Evolutionary conservation across 2,888 invertebrate species (phyloP).

Genomic region (Stramonita haemastoma): DNA sequence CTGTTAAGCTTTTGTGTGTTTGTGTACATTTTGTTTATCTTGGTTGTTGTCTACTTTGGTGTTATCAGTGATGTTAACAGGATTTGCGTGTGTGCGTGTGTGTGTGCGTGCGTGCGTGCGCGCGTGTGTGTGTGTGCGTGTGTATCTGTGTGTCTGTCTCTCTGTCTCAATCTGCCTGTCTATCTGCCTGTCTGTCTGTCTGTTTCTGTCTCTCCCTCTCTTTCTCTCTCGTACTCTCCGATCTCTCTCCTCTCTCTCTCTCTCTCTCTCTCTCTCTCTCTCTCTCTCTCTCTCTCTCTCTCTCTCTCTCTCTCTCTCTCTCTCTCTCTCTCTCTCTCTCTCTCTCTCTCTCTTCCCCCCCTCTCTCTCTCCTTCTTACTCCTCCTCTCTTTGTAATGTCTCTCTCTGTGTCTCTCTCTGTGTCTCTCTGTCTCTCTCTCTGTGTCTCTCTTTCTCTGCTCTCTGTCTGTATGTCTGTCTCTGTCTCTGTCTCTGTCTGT

Average conservation of each 20-base stretch:
- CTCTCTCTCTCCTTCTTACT: too few species aligned
- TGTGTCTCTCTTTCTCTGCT: neutral
- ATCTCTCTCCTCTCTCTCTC: neutral
- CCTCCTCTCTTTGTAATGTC: fast-evolving
- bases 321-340: neutral
- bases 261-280: neutral
- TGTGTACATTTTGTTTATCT: too few species aligned
- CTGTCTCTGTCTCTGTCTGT: neutral
- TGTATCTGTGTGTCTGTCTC: too few species aligned
- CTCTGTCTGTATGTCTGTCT: neutral
- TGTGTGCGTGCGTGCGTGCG: too few species aligned
- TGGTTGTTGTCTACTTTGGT: too few species aligned
- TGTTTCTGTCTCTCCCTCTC: neutral
- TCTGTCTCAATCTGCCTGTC: too few species aligned
- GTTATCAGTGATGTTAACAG: too few species aligned
- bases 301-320: neutral
- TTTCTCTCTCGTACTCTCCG: neutral
- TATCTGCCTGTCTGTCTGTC: too few species aligned
- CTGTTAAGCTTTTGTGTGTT: too few species aligned
- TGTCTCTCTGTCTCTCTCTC: neutral
- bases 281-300: neutral
- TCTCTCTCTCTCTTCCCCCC: fast-evolving
- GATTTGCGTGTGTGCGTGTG: too few species aligned
- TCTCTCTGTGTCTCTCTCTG: neutral
- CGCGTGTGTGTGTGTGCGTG: too few species aligned